Base-by-base conservation (phyloP, 2,797 vertebrate species). In the Enteromius afrohamiltoni region DNA sequence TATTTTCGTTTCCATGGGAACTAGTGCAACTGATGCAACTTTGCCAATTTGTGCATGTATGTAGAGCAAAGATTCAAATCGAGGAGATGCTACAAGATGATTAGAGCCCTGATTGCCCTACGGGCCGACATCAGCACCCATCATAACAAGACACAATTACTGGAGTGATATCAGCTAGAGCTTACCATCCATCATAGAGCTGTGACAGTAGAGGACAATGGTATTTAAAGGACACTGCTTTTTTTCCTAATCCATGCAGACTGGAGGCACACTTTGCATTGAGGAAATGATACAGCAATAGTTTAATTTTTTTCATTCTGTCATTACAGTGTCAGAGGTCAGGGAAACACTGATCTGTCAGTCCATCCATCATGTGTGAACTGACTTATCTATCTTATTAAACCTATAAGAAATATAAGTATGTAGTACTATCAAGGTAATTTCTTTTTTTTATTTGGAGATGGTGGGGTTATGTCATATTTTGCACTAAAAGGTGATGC, bases 1-100 rank as follows among this genome's bases (percentile, higher is more conserved):
- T 71, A 31, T 34, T 23, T 40, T 58, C 6, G 79, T 88, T 86
- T 82, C 83, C 79, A 88, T 86, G 70, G 85, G 79, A 80, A 84
- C 58, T 71, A 79, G 62, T 47, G 53, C 69, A 79, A 78, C 37
- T 55, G 55, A 65, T 69, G 71, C 73, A 81, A 83, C 37, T 23
- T 74, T 71, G 14, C 6, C 60, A 68, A 78, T 37, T 77, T 84
- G 84, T 47, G 68, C 23, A 55, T 58, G 37, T 26, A 71, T 64
- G 37, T 55, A 47, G 65, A 75, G 37, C 45, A 42, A 51, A 77
- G 16, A 69, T 23, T 34, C 29, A 40, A 76, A 42, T 51, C 17
- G 68, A 60, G 21, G 23, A 58, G 53, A 77, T 37, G 42, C 65
- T 31, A 42, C 21, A 79, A 42, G 49, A 37, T 55, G n/a, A 79